Evolutionary conservation across 1,140 invertebrate genomes (phyloP), one percentile per base, ranked within the genome.

Genomic region (Chelonus insularis): DNA sequence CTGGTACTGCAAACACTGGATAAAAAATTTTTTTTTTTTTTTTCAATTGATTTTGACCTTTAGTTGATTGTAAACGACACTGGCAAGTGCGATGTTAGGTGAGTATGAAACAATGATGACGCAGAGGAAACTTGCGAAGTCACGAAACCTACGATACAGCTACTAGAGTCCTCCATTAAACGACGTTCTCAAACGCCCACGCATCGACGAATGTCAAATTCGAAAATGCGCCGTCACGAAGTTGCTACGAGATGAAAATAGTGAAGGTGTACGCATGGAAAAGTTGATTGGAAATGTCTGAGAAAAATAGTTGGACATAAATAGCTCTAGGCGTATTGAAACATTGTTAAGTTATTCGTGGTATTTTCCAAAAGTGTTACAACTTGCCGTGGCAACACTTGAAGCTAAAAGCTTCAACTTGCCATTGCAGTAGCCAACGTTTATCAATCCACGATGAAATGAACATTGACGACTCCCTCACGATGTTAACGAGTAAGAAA

Each of bases 81-180:
- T 43, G 16, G 16, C 12, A 43, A 16, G 41, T 18, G 6, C 14
- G 8, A 3, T 14, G 9, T n/a, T 37, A 20, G 14, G 11, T 36
- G 7, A 32, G 16, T 12, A 20, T 36, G n/a, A 39, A 37, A 37
- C 36, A 29, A 21, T 39, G 29, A 58, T 48, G 29, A 47, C 25
- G 43, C 29, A 41, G 37, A 50, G 63, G 37, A 66, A 75, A 75
- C 37, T 71, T 75, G 75, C 70, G 64, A 54, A 73, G 72, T 73
- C 74, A 74, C 72, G 60, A 66, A 71, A 47, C 58, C 36, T 9
- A 37, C 59, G 63, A 55, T 43, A 56, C 60, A 62, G 51, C 62
- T 29, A 64, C 67, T 57, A 61, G 67, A 65, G 60, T 67, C 63
- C 67, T 74, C 65, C 69, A 76, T 73, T 73, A 69, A 55, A 71